A percentile compares a stretch with the other conserved stretches of the same genome.
These are phyloP conservation scores for Hystrix cristata DNA, from an alignment of 2,113 vertebrate species.

Conservation along the genomic window DNA sequence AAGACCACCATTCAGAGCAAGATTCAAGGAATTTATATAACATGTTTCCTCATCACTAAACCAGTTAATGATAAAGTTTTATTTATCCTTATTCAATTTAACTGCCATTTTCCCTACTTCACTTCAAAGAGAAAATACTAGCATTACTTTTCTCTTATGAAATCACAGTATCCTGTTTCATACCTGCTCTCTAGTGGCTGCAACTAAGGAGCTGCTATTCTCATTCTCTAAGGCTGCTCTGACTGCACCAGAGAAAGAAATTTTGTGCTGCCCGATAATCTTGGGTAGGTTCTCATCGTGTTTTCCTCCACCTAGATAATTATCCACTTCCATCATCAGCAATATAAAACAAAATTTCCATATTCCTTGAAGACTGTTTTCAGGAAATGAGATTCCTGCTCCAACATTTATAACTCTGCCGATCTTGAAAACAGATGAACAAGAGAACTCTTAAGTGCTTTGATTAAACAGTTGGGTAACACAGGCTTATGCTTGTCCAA, in stretches of 20 bases:
- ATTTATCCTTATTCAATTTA: neutral
- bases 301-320: neutral
- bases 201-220: neutral
- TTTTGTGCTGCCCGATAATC: neutral
- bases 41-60: neutral
- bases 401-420: neutral
- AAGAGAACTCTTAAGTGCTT: slow-evolving; percentile 6
- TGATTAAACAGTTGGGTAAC: neutral
- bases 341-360: neutral
- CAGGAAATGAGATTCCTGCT: slow-evolving; percentile 22
- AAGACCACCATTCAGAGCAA: neutral
- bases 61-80: neutral
- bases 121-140: neutral
- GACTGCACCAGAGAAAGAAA: neutral
- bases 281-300: neutral
- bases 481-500: neutral
- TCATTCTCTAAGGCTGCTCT: neutral
- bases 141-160: neutral
- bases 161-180: neutral
- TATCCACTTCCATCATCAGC: neutral
- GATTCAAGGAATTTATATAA: neutral
- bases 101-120: neutral
- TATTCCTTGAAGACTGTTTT: neutral
- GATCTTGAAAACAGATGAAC: neutral
- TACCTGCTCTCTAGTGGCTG: neutral